These are phyloP conservation scores for Epinotia nisella DNA, from an alignment of 2,888 invertebrate genomes.

Conservation along the genomic window DNA sequence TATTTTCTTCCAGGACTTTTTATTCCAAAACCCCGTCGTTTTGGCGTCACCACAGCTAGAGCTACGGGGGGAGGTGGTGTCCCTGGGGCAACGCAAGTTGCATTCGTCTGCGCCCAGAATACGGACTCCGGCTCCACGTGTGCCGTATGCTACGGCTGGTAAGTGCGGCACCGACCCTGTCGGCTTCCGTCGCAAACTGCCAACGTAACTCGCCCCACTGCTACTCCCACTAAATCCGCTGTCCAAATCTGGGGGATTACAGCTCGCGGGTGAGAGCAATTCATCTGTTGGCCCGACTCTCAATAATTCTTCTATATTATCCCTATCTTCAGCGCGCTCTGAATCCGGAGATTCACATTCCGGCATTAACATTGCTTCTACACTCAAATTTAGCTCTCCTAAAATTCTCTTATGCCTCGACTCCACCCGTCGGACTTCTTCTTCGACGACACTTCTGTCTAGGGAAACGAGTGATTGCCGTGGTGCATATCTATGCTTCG, in stretches of 20 bases:
- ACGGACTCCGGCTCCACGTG: conserved; percentile 78
- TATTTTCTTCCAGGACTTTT: conserved; percentile 91
- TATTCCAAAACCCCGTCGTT: conserved; percentile 87
- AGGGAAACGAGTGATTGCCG: conserved; percentile 87
- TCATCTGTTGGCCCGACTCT: conserved; percentile 89
- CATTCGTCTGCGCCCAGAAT: conserved; percentile 78
- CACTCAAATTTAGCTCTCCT: conserved; percentile 93
- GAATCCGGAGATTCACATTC: conserved; percentile 87
- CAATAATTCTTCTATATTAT: conserved; percentile 87
- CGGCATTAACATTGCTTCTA: conserved; percentile 96
- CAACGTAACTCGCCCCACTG: conserved; percentile 92
- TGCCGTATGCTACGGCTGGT: conserved; percentile 82
- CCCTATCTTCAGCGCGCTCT: conserved; percentile 86
- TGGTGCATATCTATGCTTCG: conserved; percentile 79
- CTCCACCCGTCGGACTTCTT: conserved; percentile 93
- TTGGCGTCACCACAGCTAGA: conserved; percentile 81
- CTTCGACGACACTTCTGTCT: conserved; percentile 90
- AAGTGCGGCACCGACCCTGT: conserved; percentile 80
- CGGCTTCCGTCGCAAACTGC: conserved; percentile 86
- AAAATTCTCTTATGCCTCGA: conserved; percentile 92
- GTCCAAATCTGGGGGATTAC: conserved; percentile 89
- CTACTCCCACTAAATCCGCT: conserved; percentile 94
- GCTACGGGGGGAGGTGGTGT: conserved; percentile 74
- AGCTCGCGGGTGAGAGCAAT: conserved; percentile 88
- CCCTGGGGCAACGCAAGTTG: conserved; percentile 72